A percentile compares a stretch with the other conserved stretches of the same genome.
These are phyloP conservation scores for Strigamia maritima DNA, from an alignment of 2,888 invertebrate genomes.

Conservation along the genomic window DNA sequence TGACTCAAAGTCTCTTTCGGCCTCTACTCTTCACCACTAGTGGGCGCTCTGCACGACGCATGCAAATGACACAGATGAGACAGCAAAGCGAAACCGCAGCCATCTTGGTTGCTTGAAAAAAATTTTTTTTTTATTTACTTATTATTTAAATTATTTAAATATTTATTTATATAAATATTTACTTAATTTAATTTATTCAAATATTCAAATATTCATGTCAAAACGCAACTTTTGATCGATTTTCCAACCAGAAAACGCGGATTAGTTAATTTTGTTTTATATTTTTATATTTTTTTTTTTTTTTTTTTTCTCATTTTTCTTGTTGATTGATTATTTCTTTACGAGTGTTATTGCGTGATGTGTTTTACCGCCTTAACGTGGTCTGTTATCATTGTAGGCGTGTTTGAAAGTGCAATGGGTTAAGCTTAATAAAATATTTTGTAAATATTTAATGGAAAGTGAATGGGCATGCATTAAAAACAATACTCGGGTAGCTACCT, in stretches of 20 bases:
- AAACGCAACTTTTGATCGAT: too few relatives aligned
- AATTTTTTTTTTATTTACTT: not conserved
- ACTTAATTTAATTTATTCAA: too few relatives aligned
- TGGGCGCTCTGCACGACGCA: slow-evolving; percentile 13
- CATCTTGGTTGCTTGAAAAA: not conserved
- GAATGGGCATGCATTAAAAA: too few relatives aligned
- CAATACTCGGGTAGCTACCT: too few relatives aligned
- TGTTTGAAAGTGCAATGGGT: not conserved
- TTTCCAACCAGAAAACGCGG: too few relatives aligned
- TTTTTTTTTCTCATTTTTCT: not conserved
- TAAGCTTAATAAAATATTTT: not conserved
- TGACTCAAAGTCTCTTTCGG: not conserved
- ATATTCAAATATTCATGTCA: too few relatives aligned
- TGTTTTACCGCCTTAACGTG: not conserved
- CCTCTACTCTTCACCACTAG: slow-evolving; percentile 20
- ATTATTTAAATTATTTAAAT: not conserved
- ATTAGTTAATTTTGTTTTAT: too few relatives aligned
- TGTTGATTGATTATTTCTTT: not conserved
- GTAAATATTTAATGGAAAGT: not conserved
- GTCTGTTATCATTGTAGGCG: not conserved
- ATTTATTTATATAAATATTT: not conserved
- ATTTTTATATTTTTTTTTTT: too few relatives aligned
- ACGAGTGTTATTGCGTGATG: not conserved
- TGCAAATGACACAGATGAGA: not conserved
- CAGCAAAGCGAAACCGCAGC: not conserved